A percentile compares a stretch with the other conserved stretches of the same genome.
These are phyloP conservation scores for Ivindomyrus marchei DNA, from an alignment of 2,113 vertebrate genomes.

Conservation along the genomic window DNA sequence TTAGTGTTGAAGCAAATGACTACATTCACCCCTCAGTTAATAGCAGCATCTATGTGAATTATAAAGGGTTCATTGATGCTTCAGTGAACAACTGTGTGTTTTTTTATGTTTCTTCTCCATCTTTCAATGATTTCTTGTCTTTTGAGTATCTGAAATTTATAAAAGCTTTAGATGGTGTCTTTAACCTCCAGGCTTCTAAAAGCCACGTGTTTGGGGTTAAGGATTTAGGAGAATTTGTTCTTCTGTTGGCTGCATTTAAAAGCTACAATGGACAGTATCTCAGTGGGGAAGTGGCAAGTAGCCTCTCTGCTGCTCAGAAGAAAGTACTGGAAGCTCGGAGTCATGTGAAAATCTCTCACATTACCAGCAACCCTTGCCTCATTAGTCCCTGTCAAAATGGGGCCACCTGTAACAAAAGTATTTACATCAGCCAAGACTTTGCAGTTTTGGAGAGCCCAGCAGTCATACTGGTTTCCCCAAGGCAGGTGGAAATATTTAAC, in stretches of 20 bases:
- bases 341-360: constrained; percentile 55
- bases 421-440: constrained; percentile 52
- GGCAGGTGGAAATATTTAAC: constrained; percentile 51
- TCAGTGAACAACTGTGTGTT: constrained; percentile 61
- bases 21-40: constrained; percentile 55
- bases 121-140: constrained; percentile 57
- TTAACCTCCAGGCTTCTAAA: constrained; percentile 63
- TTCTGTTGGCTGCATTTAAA: constrained; percentile 59
- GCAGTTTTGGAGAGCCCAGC: constrained; percentile 52
- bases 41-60: constrained; percentile 61
- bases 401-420: constrained; percentile 55
- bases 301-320: constrained; percentile 54
- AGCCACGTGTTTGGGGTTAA: constrained; percentile 65
- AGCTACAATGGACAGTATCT: constrained; percentile 60
- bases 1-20: constrained; percentile 59
- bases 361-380: constrained; percentile 59
- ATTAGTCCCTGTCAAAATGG: constrained; percentile 52
- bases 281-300: constrained; percentile 51
- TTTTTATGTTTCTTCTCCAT: constrained; percentile 52
- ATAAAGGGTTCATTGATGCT: constrained; percentile 62
- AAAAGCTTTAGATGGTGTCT: constrained; percentile 60
- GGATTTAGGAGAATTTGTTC: constrained; percentile 44
- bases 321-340: constrained; percentile 55
- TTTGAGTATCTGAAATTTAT: constrained; percentile 57
- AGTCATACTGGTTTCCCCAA: constrained; percentile 61